Base-by-base conservation (phyloP, 2,113 vertebrate species). In the Silurus asotus region DNA sequence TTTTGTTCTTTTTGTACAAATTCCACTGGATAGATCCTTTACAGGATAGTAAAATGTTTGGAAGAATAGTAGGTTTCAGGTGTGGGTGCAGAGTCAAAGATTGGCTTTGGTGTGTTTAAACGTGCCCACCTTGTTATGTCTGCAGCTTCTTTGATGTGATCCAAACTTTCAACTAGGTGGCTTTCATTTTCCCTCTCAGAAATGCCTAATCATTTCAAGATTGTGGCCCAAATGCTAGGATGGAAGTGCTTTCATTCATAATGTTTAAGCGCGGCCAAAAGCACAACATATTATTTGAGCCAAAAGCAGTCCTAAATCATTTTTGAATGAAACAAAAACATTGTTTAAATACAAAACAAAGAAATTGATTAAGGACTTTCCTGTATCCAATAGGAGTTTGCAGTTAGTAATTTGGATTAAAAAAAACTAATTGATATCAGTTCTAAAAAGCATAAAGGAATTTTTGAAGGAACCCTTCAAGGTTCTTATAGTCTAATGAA, bases 91-190 rank as follows among this genome's bases (percentile, higher is more conserved):
- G 86, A 86, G 84, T 79, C 74, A 75, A 85, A 86, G 77, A n/a
- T 75, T 82, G 84, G 25, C 45, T 83, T 67, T 61, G 77, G 88
- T 90, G 87, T 93, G 92, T 94, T 94, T 94, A 94, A 93, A 94
- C 93, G 93, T 93, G 92, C 89, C 93, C 90, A 87, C 85, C 91
- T 93, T 95, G 93, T 95, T 94, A 94, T 94, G 93, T 94, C 93
- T 93, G 91, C 90, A 84, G 58, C 28, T 5, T 83, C 94, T 95
- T 95, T 95, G 94, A 95, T 93, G 94, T 94, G 83, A 84, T 91
- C 91, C 90, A 93, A 94, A 93, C 93, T 93, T 94, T 93, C 90
- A 93, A 90, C 91, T 94, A 92, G 91, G 91, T 93, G 93, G 92
- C 91, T 91, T 91, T 94, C 91, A 94, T 95, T 95, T 94, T 92